Base-by-base conservation (phyloP, 2,113 vertebrate genomes). In the Urocynchramus pylzowi region DNA sequence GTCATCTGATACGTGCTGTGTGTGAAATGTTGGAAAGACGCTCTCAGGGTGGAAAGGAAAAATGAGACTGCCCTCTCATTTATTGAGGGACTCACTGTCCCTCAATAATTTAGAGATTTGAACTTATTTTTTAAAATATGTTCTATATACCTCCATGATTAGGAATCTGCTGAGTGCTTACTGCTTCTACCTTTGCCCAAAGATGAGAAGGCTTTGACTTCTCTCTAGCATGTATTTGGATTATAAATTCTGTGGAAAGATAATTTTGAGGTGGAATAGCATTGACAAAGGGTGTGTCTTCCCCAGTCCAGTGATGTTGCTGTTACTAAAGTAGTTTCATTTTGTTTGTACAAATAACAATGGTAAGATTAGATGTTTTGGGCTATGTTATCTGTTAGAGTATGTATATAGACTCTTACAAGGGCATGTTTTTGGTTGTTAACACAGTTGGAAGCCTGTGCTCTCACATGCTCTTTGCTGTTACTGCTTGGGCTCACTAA, bases 1-100 rank as follows among this genome's bases (percentile, higher is more conserved):
- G 26, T 87, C 7, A 27, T 68, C 47, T 82, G 33, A 16, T 75
- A 21, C 0, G 26, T 71, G 14, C 10, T 20, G 1, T 1, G 0
- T 73, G 19, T 65, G 30, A 3, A 68, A 5, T 3, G 2, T 20
- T 50, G 37, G 35, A 80, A 69, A 54, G 33, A 26, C 47, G 10
- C 13, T 52, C 6, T 50, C 6, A n/a, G 15, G 7, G 6, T 52
- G 21, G 10, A 71, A 59, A 42, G 13, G 11, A 49, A 41, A 56
- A 42, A 11, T 10, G 23, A 44, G 7, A 19, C 33, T 64, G 65
- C 19, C n/a, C n/a, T n/a, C n/a, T n/a, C n/a, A n/a, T n/a, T n/a
- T n/a, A n/a, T n/a, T n/a, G n/a, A n/a, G n/a, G n/a, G n/a, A n/a
- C n/a, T 85, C 7, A 20, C 16, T 15, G 15, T 79, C 31, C 24